Conservation (phyloP, 1,140 invertebrate species). For the Tachypleus tridentatus region DNA sequence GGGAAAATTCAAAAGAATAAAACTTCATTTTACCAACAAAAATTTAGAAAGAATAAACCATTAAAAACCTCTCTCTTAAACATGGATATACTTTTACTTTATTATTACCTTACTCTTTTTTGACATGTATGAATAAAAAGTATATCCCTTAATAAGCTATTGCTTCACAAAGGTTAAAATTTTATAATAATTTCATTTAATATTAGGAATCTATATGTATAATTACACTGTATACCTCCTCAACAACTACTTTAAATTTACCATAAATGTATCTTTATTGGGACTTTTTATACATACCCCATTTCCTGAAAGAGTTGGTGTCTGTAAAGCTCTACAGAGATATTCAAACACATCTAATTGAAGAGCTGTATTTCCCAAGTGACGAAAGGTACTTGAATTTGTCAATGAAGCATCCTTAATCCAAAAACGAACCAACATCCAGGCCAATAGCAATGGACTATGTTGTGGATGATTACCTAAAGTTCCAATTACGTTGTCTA, state of each 20-base stretch:
- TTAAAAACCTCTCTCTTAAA: no score
- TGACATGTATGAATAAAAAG: no score
- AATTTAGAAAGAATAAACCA: no score
- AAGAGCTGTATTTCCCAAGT: slow-evolving; percentile 32
- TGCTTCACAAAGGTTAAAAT: no score
- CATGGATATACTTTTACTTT: no score
- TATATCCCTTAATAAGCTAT: no score
- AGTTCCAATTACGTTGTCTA: slow-evolving; percentile 27
- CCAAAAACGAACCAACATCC: slow-evolving; percentile 29
- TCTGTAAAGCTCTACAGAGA: slow-evolving; percentile 25
- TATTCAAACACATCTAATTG: slow-evolving; percentile 32
- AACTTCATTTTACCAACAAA: no score
- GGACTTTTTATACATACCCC: slow-evolving; percentile 8
- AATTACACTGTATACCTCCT: neutral
- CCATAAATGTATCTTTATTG: no score
- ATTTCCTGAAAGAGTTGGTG: slow-evolving; percentile 26
- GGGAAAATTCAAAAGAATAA: no score
- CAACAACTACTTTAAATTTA: no score
- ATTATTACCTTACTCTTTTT: no score
- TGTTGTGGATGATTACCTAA: slow-evolving; percentile 26
- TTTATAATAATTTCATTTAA: no score
- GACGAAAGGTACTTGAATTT: slow-evolving; percentile 13
- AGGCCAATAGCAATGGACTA: slow-evolving; percentile 33
- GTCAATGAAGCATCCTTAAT: slow-evolving; percentile 16
- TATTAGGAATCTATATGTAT: neutral